Conservation (phyloP, 64 coral and sea anemone species). For the Anthopleura sola region DNA sequence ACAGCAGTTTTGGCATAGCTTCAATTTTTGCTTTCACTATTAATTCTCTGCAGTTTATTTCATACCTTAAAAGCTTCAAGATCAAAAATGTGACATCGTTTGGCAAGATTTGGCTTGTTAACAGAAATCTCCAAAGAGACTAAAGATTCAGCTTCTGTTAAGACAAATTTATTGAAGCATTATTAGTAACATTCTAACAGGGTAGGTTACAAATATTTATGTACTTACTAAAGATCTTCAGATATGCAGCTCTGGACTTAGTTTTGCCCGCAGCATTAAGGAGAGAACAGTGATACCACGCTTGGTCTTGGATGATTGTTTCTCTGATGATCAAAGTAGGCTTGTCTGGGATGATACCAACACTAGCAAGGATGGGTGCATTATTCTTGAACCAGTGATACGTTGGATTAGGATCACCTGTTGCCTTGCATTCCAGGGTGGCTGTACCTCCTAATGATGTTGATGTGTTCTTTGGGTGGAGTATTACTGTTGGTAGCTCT, state of each 20-base stretch:
- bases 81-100: constrained; percentile 64
- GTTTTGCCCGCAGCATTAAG: constrained; percentile 29
- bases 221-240: constrained; percentile 67
- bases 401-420: constrained; percentile 44
- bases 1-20: too few relatives aligned
- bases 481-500: constrained; percentile 60
- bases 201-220: too few relatives aligned
- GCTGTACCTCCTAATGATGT: constrained; percentile 28
- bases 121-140: constrained; percentile 57
- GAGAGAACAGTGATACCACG: constrained; percentile 40
- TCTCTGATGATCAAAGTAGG: constrained; percentile 26
- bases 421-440: constrained; percentile 42
- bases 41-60: neutral
- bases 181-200: neutral
- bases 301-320: constrained; percentile 44
- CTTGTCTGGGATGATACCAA: constrained; percentile 19
- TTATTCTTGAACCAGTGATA: constrained; percentile 65
- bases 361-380: constrained; percentile 12
- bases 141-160: constrained; percentile 30
- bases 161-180: neutral
- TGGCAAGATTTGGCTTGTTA: constrained; percentile 36
- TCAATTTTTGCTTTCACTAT: too few relatives aligned
- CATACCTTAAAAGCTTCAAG: constrained; percentile 61
- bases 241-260: constrained; percentile 31
- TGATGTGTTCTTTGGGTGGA: constrained; percentile 57